These are phyloP conservation scores for Malurus leucopterus DNA, from an alignment of 2,797 vertebrate species.

Conservation along the genomic window DNA sequence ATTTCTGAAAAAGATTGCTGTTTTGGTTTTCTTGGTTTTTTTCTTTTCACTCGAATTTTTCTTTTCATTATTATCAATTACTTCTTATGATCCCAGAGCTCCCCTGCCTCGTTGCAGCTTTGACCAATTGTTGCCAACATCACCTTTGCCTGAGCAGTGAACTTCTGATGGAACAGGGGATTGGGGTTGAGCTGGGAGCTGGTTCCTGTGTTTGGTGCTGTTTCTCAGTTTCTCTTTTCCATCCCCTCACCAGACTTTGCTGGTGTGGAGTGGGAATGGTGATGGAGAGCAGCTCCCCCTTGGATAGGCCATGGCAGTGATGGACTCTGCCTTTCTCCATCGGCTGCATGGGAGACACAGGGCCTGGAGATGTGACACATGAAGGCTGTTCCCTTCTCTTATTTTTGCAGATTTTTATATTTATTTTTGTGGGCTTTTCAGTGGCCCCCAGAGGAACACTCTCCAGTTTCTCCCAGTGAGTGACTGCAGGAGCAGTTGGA, in stretches of 20 bases:
- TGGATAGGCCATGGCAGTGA: background rate
- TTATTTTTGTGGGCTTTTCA: background rate
- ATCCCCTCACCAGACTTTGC: background rate
- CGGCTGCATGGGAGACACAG: background rate
- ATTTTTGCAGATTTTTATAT: background rate
- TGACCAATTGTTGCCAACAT: background rate
- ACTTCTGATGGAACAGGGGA: background rate
- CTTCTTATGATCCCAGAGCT: background rate
- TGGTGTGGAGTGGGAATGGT: background rate
- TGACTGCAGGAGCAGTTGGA: background rate
- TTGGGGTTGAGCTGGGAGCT: background rate
- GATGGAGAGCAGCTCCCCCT: background rate
- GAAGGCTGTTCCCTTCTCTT: background rate
- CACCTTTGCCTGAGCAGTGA: background rate
- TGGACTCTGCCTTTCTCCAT: background rate
- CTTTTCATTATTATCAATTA: background rate
- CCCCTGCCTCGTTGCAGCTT: background rate
- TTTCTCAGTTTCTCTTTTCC: background rate
- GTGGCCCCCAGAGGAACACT: background rate
- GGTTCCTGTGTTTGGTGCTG: fast-evolving
- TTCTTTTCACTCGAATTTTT: background rate
- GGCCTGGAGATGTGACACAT: too few species aligned
- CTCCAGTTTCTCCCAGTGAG: background rate
- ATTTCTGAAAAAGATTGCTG: background rate
- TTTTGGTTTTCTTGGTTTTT: background rate